phyloP scores from a whole-genome alignment of 2,113 vertebrate species.

The Dipodomys ordii region DNA sequence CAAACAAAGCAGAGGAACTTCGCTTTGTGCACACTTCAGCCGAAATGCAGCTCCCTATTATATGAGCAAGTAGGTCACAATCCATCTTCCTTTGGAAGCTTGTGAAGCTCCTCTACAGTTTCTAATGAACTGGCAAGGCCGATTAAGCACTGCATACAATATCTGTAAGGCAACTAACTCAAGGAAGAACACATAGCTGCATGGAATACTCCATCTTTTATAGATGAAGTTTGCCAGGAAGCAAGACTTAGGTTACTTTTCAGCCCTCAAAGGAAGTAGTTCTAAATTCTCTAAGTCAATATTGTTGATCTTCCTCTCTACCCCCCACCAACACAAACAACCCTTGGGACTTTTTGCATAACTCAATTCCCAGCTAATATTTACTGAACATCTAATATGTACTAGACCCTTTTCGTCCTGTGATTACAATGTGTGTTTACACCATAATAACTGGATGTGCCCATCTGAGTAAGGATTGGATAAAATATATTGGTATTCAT shows the following conservation, averaged over 20 bases:
- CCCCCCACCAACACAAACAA: too few species aligned
- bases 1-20: constrained; percentile 65
- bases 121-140: constrained; percentile 77
- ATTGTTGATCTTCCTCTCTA: not conserved
- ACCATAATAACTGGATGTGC: not conserved
- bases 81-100: constrained; percentile 79
- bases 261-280: not conserved
- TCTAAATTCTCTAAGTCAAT: not conserved
- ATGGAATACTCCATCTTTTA: constrained; percentile 44
- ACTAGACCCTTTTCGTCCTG: not conserved
- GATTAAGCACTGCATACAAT: constrained; percentile 80
- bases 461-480: too few species aligned
- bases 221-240: constrained; percentile 31
- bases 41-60: constrained; percentile 68
- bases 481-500: not conserved
- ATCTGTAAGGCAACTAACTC: constrained; percentile 59
- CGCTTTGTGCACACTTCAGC: constrained; percentile 71
- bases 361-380: not conserved
- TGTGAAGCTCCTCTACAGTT: constrained; percentile 32
- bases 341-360: not conserved
- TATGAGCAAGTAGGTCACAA: constrained; percentile 55
- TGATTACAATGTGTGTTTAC: not conserved
- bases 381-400: not conserved
- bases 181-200: constrained; percentile 19
- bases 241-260: constrained; percentile 14